Evolutionary conservation across 92 coral and sea anemone species (phyloP), one percentile per base, ranked within the genome.

Genomic region (Bergia puertoricense): DNA sequence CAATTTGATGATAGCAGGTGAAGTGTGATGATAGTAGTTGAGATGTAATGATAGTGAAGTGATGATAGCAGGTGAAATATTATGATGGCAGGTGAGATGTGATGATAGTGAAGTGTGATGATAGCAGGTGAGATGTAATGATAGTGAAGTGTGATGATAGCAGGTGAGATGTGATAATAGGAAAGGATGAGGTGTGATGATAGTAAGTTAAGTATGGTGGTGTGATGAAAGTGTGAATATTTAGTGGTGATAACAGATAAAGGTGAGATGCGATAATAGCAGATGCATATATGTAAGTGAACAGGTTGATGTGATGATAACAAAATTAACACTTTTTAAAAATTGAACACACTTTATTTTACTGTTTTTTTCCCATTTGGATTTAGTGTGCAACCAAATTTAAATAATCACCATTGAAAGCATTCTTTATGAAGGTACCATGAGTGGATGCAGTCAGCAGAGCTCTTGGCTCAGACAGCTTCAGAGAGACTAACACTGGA

Each of bases 391-490:
- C n/a, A n/a, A n/a, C n/a, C n/a, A n/a, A n/a, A n/a, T n/a, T n/a
- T n/a, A n/a, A n/a, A n/a, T n/a, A n/a, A n/a, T n/a, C n/a, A n/a
- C n/a, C n/a, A 74, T 46, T 88, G 3, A 11, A 11, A 38, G 15
- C 18, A 1, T 13, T 81, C 14, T 80, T 50, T 3, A 15, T 59
- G 10, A 37, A 94, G 98, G 92, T 94, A 94, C 62, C 95, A 94
- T 91, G 92, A 93, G 14, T 94, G 98, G 98, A 94, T 94, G 98
- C 95, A 94, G 79, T 94, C 94, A 42, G 85, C 94, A 20, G 98
- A 93, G 45, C 93, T 94, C 15, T 81, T 94, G 76, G 95, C 86
- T 50, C 95, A 87, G 80, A 94, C 98, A 51, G 98, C 98, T 84
- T 94, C 98, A 44, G 95, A 94, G 74, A 84, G 92, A 68, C 92